A percentile compares a stretch with the other conserved stretches of the same genome.
Evolutionary conservation across 2,888 invertebrate genomes (phyloP).

Genomic region (Volucella inanis): DNA sequence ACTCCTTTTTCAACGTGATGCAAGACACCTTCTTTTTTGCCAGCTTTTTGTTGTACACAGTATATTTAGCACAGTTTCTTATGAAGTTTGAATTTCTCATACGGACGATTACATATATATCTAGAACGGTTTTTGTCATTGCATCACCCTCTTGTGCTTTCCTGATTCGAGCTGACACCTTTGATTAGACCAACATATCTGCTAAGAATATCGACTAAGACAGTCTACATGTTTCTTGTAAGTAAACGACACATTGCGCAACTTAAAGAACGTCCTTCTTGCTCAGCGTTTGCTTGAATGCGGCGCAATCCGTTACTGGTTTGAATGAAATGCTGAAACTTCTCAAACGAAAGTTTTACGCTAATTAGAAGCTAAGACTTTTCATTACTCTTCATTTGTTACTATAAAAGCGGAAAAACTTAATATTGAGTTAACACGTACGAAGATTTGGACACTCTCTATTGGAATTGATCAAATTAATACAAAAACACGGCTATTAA

Average conservation of each 20-base stretch:
- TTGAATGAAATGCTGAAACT: slow-evolving; percentile 9
- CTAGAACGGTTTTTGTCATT: slow-evolving; percentile 40
- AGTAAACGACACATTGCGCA: slow-evolving; percentile 47
- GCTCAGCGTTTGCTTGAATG: slow-evolving; percentile 48
- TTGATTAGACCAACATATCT: no score
- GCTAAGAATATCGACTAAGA: slow-evolving; percentile 58
- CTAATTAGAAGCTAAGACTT: no score
- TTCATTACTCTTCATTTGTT: no score
- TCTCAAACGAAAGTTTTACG: no score
- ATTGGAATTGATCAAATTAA: no score
- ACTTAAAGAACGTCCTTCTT: slow-evolving; percentile 65
- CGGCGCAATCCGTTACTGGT: slow-evolving; percentile 71
- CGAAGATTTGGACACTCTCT: no score
- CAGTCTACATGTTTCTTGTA: slow-evolving; percentile 66
- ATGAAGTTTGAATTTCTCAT: slow-evolving; percentile 44
- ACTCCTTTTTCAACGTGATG: slow-evolving; percentile 77
- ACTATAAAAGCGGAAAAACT: no score
- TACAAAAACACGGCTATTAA: no score
- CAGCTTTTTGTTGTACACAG: slow-evolving; percentile 56
- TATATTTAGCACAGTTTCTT: slow-evolving; percentile 65
- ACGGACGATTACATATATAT: slow-evolving; percentile 38
- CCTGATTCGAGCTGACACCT: no score
- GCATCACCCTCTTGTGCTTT: slow-evolving; percentile 48
- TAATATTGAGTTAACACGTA: no score
- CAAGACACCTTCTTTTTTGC: slow-evolving; percentile 78